A percentile compares a stretch with the other conserved stretches of the same genome.
Evolutionary conservation across 2,113 vertebrate genomes (phyloP).

Genomic region (Echinops telfairi): DNA sequence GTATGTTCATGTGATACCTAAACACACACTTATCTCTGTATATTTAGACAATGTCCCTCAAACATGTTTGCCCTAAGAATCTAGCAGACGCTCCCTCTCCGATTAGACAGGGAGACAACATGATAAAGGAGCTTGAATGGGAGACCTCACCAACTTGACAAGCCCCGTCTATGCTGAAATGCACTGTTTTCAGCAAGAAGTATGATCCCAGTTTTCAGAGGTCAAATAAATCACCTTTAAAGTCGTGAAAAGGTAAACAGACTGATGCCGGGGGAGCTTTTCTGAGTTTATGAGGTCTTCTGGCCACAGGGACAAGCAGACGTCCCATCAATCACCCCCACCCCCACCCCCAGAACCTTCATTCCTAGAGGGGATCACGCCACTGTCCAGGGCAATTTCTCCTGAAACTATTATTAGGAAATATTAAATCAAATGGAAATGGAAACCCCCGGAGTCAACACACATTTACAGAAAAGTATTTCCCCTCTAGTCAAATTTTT

Average conservation of each 20-base stretch:
- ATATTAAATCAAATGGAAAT: slow-evolving; percentile 79
- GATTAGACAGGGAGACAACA: slow-evolving; percentile 48
- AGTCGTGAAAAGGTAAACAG: slow-evolving; percentile 86
- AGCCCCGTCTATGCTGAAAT: slow-evolving; percentile 76
- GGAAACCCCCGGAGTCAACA: slow-evolving; percentile 48
- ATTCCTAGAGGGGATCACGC: slow-evolving; percentile 69
- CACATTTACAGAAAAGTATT: slow-evolving; percentile 45
- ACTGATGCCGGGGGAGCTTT: slow-evolving; percentile 80
- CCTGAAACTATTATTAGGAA: slow-evolving; percentile 78
- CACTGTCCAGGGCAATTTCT: slow-evolving; percentile 53
- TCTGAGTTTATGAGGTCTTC: slow-evolving; percentile 87
- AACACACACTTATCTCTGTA: slow-evolving; percentile 66
- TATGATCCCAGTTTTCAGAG: slow-evolving; percentile 84
- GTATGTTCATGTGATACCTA: not conserved
- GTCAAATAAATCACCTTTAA: slow-evolving; percentile 88
- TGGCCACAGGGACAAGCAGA: slow-evolving; percentile 81
- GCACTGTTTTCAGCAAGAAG: slow-evolving; percentile 82
- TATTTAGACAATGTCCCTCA: slow-evolving; percentile 72
- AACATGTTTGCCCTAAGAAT: slow-evolving; percentile 59
- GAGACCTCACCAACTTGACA: slow-evolving; percentile 50
- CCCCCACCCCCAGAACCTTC: slow-evolving; percentile 51
- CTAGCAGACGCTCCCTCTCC: slow-evolving; percentile 52
- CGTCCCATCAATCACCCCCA: slow-evolving; percentile 84
- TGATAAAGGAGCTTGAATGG: slow-evolving; percentile 75
- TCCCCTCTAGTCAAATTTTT: not conserved